Conservation (phyloP, 1,140 invertebrate genomes). For the Andrena cerasifolii region DNA sequence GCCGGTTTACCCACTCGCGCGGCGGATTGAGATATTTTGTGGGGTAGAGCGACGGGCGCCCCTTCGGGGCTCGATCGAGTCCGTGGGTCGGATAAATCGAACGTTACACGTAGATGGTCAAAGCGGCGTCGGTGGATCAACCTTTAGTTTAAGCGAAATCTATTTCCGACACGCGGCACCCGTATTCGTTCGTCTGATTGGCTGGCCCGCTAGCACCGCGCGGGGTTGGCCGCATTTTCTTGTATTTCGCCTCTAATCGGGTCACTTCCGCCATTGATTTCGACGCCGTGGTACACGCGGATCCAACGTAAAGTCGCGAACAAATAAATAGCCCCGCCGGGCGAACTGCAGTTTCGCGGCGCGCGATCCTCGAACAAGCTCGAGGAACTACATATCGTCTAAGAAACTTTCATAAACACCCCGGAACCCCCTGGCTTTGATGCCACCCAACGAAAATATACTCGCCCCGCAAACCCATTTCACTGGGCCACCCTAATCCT, state of each 20-base stretch:
- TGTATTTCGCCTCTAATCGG: conserved; percentile 78
- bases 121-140: conserved; percentile 66
- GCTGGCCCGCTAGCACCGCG: conserved; percentile 70
- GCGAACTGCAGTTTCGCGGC: background rate
- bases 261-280: conserved; percentile 77
- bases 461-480: background rate
- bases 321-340: conserved; percentile 28
- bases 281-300: conserved; percentile 23
- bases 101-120: conserved; percentile 55
- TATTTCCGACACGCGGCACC: conserved; percentile 77
- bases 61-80: conserved; percentile 7
- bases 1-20: no score
- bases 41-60: background rate
- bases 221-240: conserved; percentile 80
- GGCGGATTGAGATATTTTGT: no score
- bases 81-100: conserved; percentile 30
- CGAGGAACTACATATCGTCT: background rate
- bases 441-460: background rate
- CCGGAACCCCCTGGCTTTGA: conserved; percentile 1
- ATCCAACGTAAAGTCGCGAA: conserved; percentile 10
- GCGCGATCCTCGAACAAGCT: background rate
- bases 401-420: conserved; percentile 4
- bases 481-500: no score
- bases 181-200: conserved; percentile 73
- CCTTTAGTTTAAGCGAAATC: conserved; percentile 75